phyloP scores from a whole-genome alignment of 2,113 vertebrate genomes.

The Phycodurus eques region DNA sequence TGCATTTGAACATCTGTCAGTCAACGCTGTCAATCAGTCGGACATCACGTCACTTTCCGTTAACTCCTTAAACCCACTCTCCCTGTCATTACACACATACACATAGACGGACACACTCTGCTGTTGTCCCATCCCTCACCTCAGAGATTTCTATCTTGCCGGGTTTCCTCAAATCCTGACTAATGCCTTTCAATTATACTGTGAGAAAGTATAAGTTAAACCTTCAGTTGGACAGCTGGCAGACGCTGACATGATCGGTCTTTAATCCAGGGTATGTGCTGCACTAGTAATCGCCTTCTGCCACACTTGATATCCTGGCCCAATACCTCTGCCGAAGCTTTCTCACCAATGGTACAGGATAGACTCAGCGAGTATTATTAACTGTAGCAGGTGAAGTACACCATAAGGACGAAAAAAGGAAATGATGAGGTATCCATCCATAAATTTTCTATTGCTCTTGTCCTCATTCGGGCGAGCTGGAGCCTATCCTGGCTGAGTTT shows the following conservation, averaged over 20 bases:
- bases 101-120: background rate
- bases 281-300: background rate
- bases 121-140: constrained; percentile 2
- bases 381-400: background rate
- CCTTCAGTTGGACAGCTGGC: constrained; percentile 34
- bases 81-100: constrained; percentile 3
- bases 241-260: constrained; percentile 23
- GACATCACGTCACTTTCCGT: constrained; percentile 52
- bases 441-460: too few species aligned
- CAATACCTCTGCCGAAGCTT: background rate
- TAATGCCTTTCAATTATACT: constrained; percentile 41
- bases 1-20: constrained; percentile 49
- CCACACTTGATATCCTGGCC: constrained; percentile 8
- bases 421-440: background rate
- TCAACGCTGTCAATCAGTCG: constrained; percentile 53
- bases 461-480: too few species aligned
- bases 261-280: background rate
- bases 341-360: background rate
- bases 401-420: background rate
- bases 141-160: constrained; percentile 26
- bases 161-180: constrained; percentile 37
- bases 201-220: constrained; percentile 33
- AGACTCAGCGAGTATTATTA: background rate
- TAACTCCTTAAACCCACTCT: constrained; percentile 45
- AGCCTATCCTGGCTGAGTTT: too few species aligned